Percentiles rank a stretch among this genome's conserved stretches.
Conservation (phyloP, 2,113 vertebrate genomes). For the Aix galericulata region DNA sequence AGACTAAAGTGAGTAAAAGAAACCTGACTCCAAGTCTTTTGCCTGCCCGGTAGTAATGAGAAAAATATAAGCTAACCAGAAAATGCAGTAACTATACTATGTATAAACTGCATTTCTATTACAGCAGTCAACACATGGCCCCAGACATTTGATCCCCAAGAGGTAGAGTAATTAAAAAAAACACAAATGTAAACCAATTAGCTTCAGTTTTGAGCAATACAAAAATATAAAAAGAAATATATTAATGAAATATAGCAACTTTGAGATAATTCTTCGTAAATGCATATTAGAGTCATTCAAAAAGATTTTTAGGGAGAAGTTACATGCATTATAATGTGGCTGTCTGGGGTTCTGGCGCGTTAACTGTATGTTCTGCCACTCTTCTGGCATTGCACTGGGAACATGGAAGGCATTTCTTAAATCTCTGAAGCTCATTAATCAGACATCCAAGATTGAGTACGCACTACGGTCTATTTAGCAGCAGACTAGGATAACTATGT, state of each 20-base stretch:
- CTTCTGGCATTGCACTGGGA: background rate
- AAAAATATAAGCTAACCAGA: background rate
- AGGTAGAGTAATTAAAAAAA: background rate
- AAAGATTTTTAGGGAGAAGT: background rate
- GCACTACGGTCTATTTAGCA: fast-evolving
- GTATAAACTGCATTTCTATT: background rate
- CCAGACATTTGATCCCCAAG: background rate
- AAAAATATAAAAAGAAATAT: background rate
- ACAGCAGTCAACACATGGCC: background rate
- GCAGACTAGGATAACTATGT: background rate
- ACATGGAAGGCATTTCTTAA: background rate
- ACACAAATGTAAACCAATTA: background rate
- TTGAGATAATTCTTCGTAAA: background rate
- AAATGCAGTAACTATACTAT: background rate
- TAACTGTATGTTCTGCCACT: background rate
- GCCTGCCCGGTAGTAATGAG: background rate
- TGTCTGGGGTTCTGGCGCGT: background rate
- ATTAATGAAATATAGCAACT: background rate
- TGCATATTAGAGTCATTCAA: background rate
- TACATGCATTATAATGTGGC: background rate
- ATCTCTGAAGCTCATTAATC: background rate
- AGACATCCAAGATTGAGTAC: fast-evolving
- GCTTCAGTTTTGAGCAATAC: background rate
- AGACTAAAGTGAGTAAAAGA: background rate
- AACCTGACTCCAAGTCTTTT: background rate